Evolutionary conservation across 2,888 invertebrate species (phyloP), one percentile per base, ranked within the genome.

Genomic region (Resseliella maxima): DNA sequence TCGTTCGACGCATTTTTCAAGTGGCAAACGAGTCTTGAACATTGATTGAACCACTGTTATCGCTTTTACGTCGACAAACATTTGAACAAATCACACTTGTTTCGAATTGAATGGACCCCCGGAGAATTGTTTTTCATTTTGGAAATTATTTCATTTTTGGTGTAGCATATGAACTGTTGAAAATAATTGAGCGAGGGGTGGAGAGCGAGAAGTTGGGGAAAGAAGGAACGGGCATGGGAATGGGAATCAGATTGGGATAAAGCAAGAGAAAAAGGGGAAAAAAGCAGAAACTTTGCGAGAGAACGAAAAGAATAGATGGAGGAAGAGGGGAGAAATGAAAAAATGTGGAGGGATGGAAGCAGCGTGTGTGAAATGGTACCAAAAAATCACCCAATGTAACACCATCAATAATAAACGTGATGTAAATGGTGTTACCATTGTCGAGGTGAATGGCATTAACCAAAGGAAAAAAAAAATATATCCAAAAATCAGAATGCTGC

Each of bases 141-240:
- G 31, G n/a, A 72, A 72, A 72, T 72, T 31, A 72, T 72, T 72
- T 72, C 18, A 12, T 72, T 72, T 72, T 72, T 31, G 31, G 27
- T 50, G 50, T 41, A n/a, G 3, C 46, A 18, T 31, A n/a, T 31
- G 15, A 31, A 72, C n/a, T n/a, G n/a, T n/a, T n/a, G n/a, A n/a
- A n/a, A n/a, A n/a, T n/a, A n/a, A n/a, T n/a, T n/a, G n/a, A n/a
- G n/a, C n/a, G n/a, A n/a, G n/a, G n/a, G n/a, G n/a, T n/a, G n/a
- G n/a, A n/a, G n/a, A n/a, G n/a, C n/a, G n/a, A n/a, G n/a, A n/a
- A n/a, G n/a, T n/a, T n/a, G n/a, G n/a, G n/a, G n/a, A n/a, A n/a
- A n/a, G n/a, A n/a, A n/a, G n/a, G n/a, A n/a, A n/a, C n/a, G n/a
- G n/a, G n/a, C n/a, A n/a, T n/a, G n/a, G n/a, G n/a, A n/a, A n/a